These are phyloP conservation scores for Axinella damicornis DNA, from an alignment of 37 sponge, comb jelly and placozoan species.

Conservation along the genomic window DNA sequence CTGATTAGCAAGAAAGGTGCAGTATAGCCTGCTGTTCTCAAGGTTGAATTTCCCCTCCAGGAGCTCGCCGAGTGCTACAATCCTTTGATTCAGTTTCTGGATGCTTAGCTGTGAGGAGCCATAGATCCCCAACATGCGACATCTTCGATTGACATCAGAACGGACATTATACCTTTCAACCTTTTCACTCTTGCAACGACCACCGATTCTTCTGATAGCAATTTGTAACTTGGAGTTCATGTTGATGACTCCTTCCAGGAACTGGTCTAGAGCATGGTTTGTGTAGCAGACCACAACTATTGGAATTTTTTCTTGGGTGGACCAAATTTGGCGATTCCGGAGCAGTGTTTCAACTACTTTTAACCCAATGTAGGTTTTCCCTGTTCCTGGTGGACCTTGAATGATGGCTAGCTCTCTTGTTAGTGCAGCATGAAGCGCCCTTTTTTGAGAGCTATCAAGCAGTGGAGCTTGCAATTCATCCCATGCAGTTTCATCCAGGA, in stretches of 20 bases:
- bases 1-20: too few relatives aligned
- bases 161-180: conserved; percentile 35
- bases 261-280: conserved; percentile 85
- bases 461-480: background rate
- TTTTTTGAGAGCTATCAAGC: conserved; percentile 48
- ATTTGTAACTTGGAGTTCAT: background rate
- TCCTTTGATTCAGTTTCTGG: too few relatives aligned
- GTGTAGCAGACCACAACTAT: conserved; percentile 78
- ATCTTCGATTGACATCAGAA: background rate
- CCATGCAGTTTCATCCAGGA: conserved; percentile 11
- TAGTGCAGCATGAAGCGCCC: conserved; percentile 50
- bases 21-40: too few relatives aligned
- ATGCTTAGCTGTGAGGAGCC: too few relatives aligned
- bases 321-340: conserved; percentile 6
- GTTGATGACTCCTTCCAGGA: conserved; percentile 46
- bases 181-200: conserved; percentile 55
- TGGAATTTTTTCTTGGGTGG: conserved; percentile 55
- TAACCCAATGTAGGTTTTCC: too few relatives aligned
- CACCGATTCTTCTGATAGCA: conserved; percentile 63
- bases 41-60: too few relatives aligned
- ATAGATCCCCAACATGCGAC: background rate
- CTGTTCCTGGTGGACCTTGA: conserved; percentile 89
- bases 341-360: conserved; percentile 55
- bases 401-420: conserved; percentile 61
- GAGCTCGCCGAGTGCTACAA: too few relatives aligned